Conservation (phyloP, 2,113 vertebrate genomes). For the Indicator maculatus region DNA sequence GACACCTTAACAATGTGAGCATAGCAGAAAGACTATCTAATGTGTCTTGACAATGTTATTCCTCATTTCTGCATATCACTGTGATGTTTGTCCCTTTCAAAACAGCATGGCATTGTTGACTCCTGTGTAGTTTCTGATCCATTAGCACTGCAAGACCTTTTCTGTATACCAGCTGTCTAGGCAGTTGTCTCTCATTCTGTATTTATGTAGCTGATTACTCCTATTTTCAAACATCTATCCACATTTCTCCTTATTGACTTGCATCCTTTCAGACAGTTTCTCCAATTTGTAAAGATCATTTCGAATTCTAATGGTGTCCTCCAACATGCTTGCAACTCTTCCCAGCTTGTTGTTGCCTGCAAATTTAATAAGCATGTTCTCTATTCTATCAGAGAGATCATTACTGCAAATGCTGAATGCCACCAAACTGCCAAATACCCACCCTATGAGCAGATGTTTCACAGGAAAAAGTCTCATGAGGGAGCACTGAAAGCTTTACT, state of each 20-base stretch:
- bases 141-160: constrained; percentile 35
- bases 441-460: constrained; percentile 69
- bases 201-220: constrained; percentile 65
- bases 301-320: constrained; percentile 66
- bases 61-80: neutral
- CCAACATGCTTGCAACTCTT: constrained; percentile 63
- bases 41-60: neutral
- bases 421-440: constrained; percentile 68
- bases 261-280: constrained; percentile 50
- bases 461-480: constrained; percentile 65
- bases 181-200: constrained; percentile 58
- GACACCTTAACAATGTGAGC: neutral
- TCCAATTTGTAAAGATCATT: constrained; percentile 60
- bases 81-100: neutral
- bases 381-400: constrained; percentile 67
- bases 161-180: constrained; percentile 31
- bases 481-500: constrained; percentile 65
- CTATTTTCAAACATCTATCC: constrained; percentile 67
- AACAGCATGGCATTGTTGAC: neutral
- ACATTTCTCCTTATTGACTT: constrained; percentile 62
- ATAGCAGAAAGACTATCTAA: neutral
- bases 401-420: constrained; percentile 68
- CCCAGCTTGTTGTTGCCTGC: constrained; percentile 62
- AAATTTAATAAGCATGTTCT: constrained; percentile 72
- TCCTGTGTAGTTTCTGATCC: constrained; percentile 13